A percentile compares a stretch with the other conserved stretches of the same genome.
These are phyloP conservation scores for Cabera pusaria DNA, from an alignment of 2,888 invertebrate genomes.

Conservation along the genomic window DNA sequence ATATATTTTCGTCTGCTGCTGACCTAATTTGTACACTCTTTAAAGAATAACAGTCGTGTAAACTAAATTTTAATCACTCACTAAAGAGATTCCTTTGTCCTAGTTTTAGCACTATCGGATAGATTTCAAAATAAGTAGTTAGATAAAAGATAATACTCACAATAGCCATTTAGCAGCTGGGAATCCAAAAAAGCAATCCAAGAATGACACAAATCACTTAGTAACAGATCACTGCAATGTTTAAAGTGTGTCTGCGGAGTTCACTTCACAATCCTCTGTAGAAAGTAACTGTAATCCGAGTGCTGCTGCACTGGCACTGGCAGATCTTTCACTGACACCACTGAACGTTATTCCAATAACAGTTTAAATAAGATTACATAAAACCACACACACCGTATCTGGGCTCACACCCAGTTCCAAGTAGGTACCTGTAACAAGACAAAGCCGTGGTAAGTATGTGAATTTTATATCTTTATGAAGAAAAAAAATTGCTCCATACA, in stretches of 20 bases:
- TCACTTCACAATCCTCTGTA: conserved; percentile 62
- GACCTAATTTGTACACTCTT: conserved; percentile 35
- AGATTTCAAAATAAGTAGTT: too few relatives aligned
- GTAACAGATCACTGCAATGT: conserved; percentile 57
- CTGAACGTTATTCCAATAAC: conserved; percentile 57
- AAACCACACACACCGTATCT: conserved; percentile 78
- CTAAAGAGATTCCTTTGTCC: conserved; percentile 4
- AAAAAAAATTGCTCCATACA: conserved; percentile 34
- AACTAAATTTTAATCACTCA: conserved; percentile 3
- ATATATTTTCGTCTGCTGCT: conserved; percentile 30
- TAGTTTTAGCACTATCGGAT: too few relatives aligned
- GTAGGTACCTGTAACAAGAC: conserved; percentile 81
- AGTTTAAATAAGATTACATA: conserved; percentile 75
- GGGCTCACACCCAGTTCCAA: conserved; percentile 80
- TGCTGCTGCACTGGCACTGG: conserved; percentile 49
- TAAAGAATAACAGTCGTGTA: conserved; percentile 25
- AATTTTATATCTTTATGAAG: conserved; percentile 37
- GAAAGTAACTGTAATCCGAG: conserved; percentile 53
- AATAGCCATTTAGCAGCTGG: conserved; percentile 61
- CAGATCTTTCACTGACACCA: conserved; percentile 46
- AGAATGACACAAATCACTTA: conserved; percentile 68
- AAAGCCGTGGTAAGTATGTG: conserved; percentile 70
- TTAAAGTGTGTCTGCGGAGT: conserved; percentile 43
- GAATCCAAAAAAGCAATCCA: conserved; percentile 72
- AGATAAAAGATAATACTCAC: conserved; percentile 54